Percentiles rank a stretch among this genome's conserved stretches.
Conservation (phyloP, 2,888 invertebrate genomes). For the Euproctis similis region DNA sequence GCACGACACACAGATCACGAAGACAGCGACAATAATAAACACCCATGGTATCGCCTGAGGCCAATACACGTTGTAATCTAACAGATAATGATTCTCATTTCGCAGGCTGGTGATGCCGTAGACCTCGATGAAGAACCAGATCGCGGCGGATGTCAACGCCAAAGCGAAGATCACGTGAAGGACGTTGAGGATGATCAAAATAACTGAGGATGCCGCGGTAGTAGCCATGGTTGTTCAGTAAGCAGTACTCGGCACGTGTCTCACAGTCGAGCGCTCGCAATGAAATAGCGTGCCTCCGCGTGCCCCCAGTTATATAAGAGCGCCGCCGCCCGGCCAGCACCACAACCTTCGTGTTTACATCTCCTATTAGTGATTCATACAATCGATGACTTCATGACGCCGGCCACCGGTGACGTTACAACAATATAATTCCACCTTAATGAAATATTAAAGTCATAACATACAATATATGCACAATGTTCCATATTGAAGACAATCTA, state of each 20-base stretch:
- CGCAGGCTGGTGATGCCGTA: conserved; percentile 44
- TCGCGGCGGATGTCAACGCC: conserved; percentile 39
- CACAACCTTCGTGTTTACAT: conserved; percentile 29
- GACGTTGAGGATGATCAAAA: conserved; percentile 42
- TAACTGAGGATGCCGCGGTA: conserved; percentile 24
- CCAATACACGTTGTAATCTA: conserved; percentile 65
- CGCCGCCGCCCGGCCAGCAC: conserved; percentile 21
- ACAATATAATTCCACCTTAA: too few species aligned
- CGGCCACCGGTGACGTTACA: too few species aligned
- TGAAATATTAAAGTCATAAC: too few species aligned
- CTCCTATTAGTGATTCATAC: conserved; percentile 17
- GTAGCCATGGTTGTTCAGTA: conserved; percentile 23
- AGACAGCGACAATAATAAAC: conserved; percentile 47
- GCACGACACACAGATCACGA: conserved; percentile 43
- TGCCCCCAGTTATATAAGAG: too few species aligned
- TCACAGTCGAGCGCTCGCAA: conserved; percentile 24
- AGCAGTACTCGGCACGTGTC: conserved; percentile 16
- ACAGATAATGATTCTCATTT: conserved; percentile 54
- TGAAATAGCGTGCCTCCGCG: conserved; percentile 44
- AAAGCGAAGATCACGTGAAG: conserved; percentile 42
- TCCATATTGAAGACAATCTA: too few species aligned
- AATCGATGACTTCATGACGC: conserved; percentile 7
- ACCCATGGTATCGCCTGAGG: conserved; percentile 65
- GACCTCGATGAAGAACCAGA: conserved; percentile 58
- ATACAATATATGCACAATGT: too few species aligned